These are phyloP conservation scores for Carcharodon carcharias DNA, from an alignment of 2,797 vertebrate genomes.

Conservation along the genomic window DNA sequence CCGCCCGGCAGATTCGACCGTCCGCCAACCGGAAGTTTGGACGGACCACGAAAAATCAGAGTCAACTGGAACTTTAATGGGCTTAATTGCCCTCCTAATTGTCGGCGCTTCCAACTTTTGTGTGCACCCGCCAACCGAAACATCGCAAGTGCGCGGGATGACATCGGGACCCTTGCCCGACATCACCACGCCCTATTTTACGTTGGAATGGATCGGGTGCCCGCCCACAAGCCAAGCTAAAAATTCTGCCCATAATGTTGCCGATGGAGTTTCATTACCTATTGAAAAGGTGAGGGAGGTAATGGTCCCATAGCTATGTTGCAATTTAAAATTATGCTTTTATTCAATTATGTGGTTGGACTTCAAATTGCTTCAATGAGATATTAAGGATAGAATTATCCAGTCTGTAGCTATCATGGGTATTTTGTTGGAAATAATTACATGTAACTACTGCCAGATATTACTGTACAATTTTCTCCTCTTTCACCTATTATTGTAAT, in stretches of 20 bases:
- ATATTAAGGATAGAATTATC: background rate
- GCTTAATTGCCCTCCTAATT: too few species aligned
- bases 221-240: too few species aligned
- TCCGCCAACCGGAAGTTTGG: too few species aligned
- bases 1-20: too few species aligned
- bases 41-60: too few species aligned
- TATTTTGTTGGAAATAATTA: slow-evolving; percentile 13
- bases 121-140: too few species aligned
- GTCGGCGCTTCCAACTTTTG: too few species aligned
- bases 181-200: too few species aligned
- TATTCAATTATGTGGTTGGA: background rate
- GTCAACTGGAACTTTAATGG: too few species aligned
- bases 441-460: background rate
- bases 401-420: background rate
- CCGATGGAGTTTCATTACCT: background rate
- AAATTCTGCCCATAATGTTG: background rate
- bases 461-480: background rate
- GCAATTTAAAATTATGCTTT: slow-evolving; percentile 3
- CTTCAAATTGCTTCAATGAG: background rate
- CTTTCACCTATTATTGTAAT: background rate
- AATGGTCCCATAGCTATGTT: background rate
- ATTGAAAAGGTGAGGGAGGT: background rate
- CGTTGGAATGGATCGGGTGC: too few species aligned
- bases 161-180: too few species aligned
- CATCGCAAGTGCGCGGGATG: too few species aligned